Evolutionary conservation across 2,888 invertebrate species (phyloP), one percentile per base, ranked within the genome.

Genomic region (Oscheius sp.): DNA sequence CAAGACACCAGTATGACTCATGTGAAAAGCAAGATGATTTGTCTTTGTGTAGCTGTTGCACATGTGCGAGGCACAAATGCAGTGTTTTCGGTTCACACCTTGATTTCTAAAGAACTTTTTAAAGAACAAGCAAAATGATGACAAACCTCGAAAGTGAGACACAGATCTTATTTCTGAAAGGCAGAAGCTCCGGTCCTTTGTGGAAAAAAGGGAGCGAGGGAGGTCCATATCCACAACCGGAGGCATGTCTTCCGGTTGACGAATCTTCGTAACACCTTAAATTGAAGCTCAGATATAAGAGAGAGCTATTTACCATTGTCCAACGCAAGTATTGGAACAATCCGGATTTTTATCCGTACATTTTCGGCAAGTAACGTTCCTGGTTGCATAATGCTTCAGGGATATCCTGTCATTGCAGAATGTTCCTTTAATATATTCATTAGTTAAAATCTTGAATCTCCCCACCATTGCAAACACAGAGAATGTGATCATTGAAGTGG

Each of bases 141-240:
- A 63, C 68, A n/a, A 57, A 84, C 84, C 88, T 80, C 58, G 85
- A 85, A 63, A 88, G 70, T 1, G 86, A 86, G 33, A 87, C 77
- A 65, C 88, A 88, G 13, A 86, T 73, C 75, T 86, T 86, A 57
- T 76, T 80, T 4, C 84, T 74, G 48, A 83, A 81, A 63, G 78
- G 81, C 32, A 88, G 79, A 7, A 88, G 65, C 42, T 88, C 86
- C 1, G 84, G 82, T 0, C 85, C 85, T 63, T 85, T 79, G 74
- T 85, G 87, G 75, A 84, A 88, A 70, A 84, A 88, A 11, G 88
- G 88, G 2, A 88, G 79, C 0, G 87, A 82, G 1, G 88, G 88
- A 2, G 88, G 88, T 1, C 88, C 88, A 68, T 80, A 88, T 1
- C 88, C 88, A 59, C 88, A 88, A 1, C 88, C 87, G 7, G 87